Base-by-base conservation (phyloP, 1,140 invertebrate genomes). In the Drosophila nebulosa region DNA sequence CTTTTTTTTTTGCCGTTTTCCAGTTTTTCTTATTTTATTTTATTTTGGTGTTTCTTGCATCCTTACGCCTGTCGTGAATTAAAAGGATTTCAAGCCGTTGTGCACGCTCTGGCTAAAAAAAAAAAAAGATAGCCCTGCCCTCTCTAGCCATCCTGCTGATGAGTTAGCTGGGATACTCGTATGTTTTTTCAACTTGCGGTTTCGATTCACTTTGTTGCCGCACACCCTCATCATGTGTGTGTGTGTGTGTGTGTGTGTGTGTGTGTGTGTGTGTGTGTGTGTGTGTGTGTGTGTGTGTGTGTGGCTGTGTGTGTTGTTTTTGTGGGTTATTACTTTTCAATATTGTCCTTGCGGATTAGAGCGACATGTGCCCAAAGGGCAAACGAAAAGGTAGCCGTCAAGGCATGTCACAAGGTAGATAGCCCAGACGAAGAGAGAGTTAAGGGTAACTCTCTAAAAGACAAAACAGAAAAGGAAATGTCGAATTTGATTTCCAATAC, bases 271-370 rank as follows among this genome's bases (percentile, higher is more conserved):
- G 63, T 62, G 21, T 69, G 46, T 36, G 42, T 55, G 30, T 32
- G 30, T 32, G 30, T 64, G 63, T 62, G 21, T 69, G 46, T n/a
- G n/a, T n/a, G n/a, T n/a, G 30, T 69, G 50, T 66, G 59, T 75
- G 67, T 60, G 63, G 21, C 59, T 50, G 67, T 71, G 70, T 69
- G 46, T 81, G 78, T 81, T 90, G 72, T 84, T 84, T 63, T 77
- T 90, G 85, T 75, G 89, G 83, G 78, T 90, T 90, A 90, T 90
- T 90, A 90, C 84, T 90, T 90, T 90, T 89, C 88, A 90, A 90
- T 90, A 90, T 90, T 90, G 79, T 90, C 74, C 74, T 90, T 90
- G 69, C 76, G 83, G 89, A 90, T 90, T 90, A 90, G 52, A 63
- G 74, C 67, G 76, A 89, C 80, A 79, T 85, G 78, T 77, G 86